These are phyloP conservation scores for Lordiphosa andalusiaca DNA, from an alignment of 2,888 invertebrate genomes.

Conservation along the genomic window DNA sequence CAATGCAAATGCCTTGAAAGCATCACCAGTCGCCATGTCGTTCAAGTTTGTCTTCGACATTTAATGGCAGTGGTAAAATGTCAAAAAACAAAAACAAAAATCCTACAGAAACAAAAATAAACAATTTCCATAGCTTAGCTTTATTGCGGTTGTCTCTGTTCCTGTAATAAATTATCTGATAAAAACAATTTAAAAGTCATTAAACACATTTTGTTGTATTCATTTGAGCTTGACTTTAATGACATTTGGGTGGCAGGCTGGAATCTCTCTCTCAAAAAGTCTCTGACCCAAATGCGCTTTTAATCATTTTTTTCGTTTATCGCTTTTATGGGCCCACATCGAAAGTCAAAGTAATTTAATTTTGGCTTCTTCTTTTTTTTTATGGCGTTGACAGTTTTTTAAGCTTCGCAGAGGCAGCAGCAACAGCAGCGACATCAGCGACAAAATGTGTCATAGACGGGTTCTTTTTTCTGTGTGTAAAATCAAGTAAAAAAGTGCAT, in stretches of 20 bases:
- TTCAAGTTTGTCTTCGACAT: conserved; percentile 18
- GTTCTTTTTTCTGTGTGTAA: conserved; percentile 13
- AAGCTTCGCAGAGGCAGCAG: conserved; percentile 18
- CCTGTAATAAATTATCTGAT: conserved; percentile 49
- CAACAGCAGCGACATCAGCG: conserved; percentile 7
- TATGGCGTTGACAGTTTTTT: conserved; percentile 35
- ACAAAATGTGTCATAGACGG: conserved; percentile 19
- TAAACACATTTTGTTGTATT: conserved; percentile 38
- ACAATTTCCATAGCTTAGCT: conserved; percentile 36
- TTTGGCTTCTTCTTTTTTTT: conserved; percentile 27
- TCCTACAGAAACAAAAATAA: conserved; percentile 12
- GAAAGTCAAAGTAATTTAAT: conserved; percentile 46
- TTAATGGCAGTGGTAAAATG: conserved; percentile 33
- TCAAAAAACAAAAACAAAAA: conserved; percentile 22
- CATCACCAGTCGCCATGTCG: conserved; percentile 21
- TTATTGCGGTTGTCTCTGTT: conserved; percentile 36
- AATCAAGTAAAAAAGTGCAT: conserved; percentile 35
- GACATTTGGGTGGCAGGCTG: conserved; percentile 6
- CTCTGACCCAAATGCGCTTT: conserved; percentile 19
- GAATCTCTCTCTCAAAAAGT: neutral
- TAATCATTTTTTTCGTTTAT: conserved; percentile 17
- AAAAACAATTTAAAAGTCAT: conserved; percentile 50
- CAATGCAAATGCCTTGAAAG: conserved; percentile 13
- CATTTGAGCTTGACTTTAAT: conserved; percentile 33
- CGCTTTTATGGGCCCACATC: conserved; percentile 32